Base-by-base conservation (phyloP, 1,140 invertebrate species). In the Hormaphis cornu region DNA sequence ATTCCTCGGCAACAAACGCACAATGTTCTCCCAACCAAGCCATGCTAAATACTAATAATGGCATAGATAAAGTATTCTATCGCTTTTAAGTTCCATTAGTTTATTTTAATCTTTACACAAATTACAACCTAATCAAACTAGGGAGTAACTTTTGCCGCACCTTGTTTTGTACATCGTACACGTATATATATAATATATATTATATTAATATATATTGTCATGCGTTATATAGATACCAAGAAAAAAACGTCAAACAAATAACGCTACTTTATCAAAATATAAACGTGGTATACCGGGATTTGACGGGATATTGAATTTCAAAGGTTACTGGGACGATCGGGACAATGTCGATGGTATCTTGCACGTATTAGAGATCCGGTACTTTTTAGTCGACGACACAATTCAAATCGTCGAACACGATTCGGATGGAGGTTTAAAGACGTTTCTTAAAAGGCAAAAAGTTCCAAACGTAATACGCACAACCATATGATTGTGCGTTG, bases 241-340 rank as follows among this genome's bases (percentile, higher is more conserved):
- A 3, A 37, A 37, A 58, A 37, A 37, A 22, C 53, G 7, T 14
- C 5, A 10, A 9, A 6, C 12, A 8, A 35, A 2, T 7, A 35
- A 35, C 16, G 3, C 22, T 14, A 58, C 22, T 33, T 0, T 24
- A 24, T 14, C 35, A 0, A 7, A 6, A 6, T 24, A 24, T 16
- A 58, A 24, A 24, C 14, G n/a, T n/a, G n/a, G 24, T 16, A 16
- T 6, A 24, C 33, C 16, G 24, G 54, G 54, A 37, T 40, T 54
- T 20, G 35, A 71, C 0, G 48, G 48, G 12, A 54, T 93, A 44
- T 79, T 91, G 28, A 83, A 90, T 73, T 96, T 97, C 77, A 87
- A 85, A 73, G 91, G 87, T 26, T 91, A 91, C 73, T 96, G 93
- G 93, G 91, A 96, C 76, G 92, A 96, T 76, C 81, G 86, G 9